Evolutionary conservation across 2,113 vertebrate genomes (phyloP).

Genomic region (Paramormyrops kingsleyae): DNA sequence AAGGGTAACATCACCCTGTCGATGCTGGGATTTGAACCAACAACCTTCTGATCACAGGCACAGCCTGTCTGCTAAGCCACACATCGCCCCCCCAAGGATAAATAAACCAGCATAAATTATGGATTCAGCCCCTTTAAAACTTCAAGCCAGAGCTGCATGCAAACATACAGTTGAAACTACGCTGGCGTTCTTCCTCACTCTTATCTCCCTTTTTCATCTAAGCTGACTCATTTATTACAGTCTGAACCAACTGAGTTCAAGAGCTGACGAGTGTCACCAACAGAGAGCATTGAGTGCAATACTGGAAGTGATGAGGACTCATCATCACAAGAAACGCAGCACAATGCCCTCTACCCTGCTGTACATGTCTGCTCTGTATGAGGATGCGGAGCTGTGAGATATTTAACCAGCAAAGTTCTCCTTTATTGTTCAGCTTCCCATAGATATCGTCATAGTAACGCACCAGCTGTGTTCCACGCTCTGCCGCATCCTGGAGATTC

Average conservation of each 20-base stretch:
- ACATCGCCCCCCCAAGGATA: neutral
- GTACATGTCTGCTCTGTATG: neutral
- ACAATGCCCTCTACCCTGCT: neutral
- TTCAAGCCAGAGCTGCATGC: neutral
- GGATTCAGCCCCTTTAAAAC: neutral
- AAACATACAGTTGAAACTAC: neutral
- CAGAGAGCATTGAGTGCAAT: neutral
- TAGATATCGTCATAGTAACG: neutral
- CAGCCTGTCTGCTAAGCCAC: neutral
- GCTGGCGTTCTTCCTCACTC: neutral
- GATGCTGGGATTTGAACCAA: neutral
- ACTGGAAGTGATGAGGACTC: neutral
- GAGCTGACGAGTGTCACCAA: neutral
- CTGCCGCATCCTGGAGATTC: neutral
- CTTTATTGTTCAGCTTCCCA: neutral
- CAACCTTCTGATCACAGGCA: neutral
- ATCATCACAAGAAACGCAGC: neutral
- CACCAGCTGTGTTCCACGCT: neutral
- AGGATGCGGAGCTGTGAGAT: neutral
- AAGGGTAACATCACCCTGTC: neutral
- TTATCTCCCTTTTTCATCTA: neutral
- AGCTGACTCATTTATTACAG: neutral
- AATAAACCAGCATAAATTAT: neutral
- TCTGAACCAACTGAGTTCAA: neutral
- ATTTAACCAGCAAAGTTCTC: neutral